A percentile compares a stretch with the other conserved stretches of the same genome.
Evolutionary conservation across 2,797 vertebrate species (phyloP).

Genomic region (Tympanoctomys barrerae): DNA sequence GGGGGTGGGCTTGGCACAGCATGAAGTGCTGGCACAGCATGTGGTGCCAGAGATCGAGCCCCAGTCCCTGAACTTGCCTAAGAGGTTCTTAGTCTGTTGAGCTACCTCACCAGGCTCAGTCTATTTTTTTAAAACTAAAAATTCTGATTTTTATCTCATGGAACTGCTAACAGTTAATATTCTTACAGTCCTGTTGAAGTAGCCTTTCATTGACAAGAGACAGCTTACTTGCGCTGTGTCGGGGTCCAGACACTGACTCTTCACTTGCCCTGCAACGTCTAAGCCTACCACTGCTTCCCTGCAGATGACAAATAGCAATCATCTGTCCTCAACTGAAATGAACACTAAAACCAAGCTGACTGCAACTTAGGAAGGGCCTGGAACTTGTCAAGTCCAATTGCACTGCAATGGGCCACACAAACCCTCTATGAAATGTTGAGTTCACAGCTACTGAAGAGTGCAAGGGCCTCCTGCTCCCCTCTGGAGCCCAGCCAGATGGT

Average conservation of each 20-base stretch:
- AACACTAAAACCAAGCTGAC: neutral
- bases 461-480: neutral
- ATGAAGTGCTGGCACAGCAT: too few relatives aligned
- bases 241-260: neutral
- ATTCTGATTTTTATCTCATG: neutral
- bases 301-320: neutral
- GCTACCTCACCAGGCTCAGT: too few relatives aligned
- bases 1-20: too few relatives aligned
- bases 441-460: neutral
- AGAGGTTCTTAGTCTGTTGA: too few relatives aligned
- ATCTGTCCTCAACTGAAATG: neutral
- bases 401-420: neutral
- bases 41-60: too few relatives aligned
- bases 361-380: neutral
- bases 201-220: neutral
- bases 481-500: neutral
- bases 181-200: neutral
- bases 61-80: too few relatives aligned
- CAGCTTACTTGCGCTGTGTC: too few relatives aligned
- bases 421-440: neutral
- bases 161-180: neutral
- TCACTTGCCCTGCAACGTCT: neutral
- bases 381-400: neutral
- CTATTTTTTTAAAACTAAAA: neutral
- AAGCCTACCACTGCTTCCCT: neutral